A percentile compares a stretch with the other conserved stretches of the same genome.
Conservation (phyloP, 1,140 invertebrate species). For the Tetramorium simillimum region DNA sequence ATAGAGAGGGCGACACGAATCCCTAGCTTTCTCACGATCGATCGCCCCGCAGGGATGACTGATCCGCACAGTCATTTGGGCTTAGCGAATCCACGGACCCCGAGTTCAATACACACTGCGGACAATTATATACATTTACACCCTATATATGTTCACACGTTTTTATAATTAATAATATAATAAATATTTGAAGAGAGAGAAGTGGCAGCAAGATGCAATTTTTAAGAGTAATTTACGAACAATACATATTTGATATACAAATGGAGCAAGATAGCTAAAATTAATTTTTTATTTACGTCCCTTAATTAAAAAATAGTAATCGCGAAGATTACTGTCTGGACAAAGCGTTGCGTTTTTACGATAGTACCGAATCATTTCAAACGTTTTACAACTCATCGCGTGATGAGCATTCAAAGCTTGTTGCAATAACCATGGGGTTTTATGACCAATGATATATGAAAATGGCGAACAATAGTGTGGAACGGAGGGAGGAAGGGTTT, state of each 20-base stretch:
- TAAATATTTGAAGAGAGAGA: neutral
- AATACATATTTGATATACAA: neutral
- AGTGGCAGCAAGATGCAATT: neutral
- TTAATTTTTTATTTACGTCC: neutral
- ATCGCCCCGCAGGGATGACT: neutral
- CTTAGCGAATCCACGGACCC: neutral
- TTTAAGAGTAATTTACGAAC: neutral
- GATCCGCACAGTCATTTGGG: constrained; percentile 11
- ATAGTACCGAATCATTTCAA: constrained; percentile 66
- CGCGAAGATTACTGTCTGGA: constrained; percentile 65
- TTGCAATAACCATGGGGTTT: constrained; percentile 64
- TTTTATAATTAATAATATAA: neutral
- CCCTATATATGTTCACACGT: neutral
- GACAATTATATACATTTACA: neutral
- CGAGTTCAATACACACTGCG: neutral
- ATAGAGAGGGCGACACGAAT: constrained; percentile 73
- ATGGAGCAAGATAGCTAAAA: neutral
- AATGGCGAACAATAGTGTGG: constrained; percentile 59
- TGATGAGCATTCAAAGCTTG: constrained; percentile 56
- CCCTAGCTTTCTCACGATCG: constrained; percentile 63
- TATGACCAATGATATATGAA: constrained; percentile 64
- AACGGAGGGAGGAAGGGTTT: neutral
- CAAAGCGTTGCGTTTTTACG: constrained; percentile 19
- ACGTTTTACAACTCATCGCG: constrained; percentile 70
- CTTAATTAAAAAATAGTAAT: constrained; percentile 29